Percentiles rank a stretch among this genome's conserved stretches.
phyloP scores from a whole-genome alignment of 1,140 invertebrate species.

The Drosophila obscura region DNA sequence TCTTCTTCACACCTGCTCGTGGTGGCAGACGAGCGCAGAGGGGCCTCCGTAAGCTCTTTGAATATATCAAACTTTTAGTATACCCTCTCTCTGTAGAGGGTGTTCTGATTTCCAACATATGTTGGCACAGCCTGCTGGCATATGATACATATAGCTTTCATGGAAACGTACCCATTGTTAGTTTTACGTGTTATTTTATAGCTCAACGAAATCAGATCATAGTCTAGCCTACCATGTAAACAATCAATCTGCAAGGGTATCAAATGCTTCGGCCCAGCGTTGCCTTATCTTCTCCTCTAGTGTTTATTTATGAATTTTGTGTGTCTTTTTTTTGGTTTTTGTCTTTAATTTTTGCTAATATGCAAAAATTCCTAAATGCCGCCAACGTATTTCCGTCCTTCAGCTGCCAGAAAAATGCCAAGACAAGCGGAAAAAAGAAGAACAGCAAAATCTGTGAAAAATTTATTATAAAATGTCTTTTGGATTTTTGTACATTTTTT shows the following conservation, averaged over 20 bases:
- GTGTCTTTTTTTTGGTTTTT: conserved; percentile 44
- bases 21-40: too few species aligned
- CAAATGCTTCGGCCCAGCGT: conserved; percentile 3
- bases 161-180: too few species aligned
- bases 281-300: background rate
- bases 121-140: too few species aligned
- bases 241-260: too few species aligned
- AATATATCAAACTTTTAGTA: conserved; percentile 49
- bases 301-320: conserved; percentile 24
- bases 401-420: conserved; percentile 64
- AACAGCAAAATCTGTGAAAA: conserved; percentile 37
- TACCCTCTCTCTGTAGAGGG: too few species aligned
- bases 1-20: background rate
- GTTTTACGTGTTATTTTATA: too few species aligned
- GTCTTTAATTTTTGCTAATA: conserved; percentile 66
- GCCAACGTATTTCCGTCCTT: conserved; percentile 76
- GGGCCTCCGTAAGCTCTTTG: conserved; percentile 61
- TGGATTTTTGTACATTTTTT: conserved; percentile 30
- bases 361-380: conserved; percentile 66
- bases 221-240: too few species aligned
- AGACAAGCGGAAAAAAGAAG: conserved; percentile 42
- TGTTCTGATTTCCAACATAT: too few species aligned
- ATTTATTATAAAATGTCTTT: conserved; percentile 51
- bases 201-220: too few species aligned
- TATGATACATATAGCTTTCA: too few species aligned